Evolutionary conservation across 2,113 vertebrate species (phyloP), one percentile per base, ranked within the genome.

Genomic region (Abramis brama): DNA sequence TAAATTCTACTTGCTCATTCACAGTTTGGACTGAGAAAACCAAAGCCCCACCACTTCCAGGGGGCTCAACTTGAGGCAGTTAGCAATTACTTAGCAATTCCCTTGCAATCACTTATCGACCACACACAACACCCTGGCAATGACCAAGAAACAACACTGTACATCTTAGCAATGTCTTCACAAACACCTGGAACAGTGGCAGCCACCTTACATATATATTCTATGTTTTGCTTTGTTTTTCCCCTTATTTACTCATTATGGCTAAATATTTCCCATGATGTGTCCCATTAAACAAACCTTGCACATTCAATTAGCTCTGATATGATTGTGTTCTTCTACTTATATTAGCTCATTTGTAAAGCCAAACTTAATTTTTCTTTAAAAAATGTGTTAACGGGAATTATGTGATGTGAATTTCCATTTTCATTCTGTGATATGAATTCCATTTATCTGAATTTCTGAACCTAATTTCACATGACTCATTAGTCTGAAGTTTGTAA

Each of bases 1-100:
- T 39, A 66, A 79, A 71, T 47, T 87, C 84, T 59, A 57, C 11
- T 33, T 52, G 13, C 68, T 52, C 66, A 83, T 89, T 89, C 68
- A 59, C 74, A 85, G 86, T 78, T 88, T 88, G 82, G 82, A 39
- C 59, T 83, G 10, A 81, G 55, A 27, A 88, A 89, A 52, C 80
- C 82, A 43, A 43, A 43, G 43, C 8, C 43, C 43, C 43, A 43
- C 43, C 43, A 43, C 4, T 43, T 43, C 25, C 0, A 27, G 3
- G 12, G 25, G 11, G 25, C 12, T 27, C 25, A 27, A 43, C 4
- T 43, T 70, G 30, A 19, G 30, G 30, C 30, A 19, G 64, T 21
- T 39, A 71, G 68, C 68, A 43, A 71, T 71, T 43, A 12, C 68
- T 11, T 23, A 23, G 33, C 68, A 71, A 68, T 70, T 33, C 17